Evolutionary conservation across 2,888 invertebrate genomes (phyloP).

Genomic region (Eilema caniola): DNA sequence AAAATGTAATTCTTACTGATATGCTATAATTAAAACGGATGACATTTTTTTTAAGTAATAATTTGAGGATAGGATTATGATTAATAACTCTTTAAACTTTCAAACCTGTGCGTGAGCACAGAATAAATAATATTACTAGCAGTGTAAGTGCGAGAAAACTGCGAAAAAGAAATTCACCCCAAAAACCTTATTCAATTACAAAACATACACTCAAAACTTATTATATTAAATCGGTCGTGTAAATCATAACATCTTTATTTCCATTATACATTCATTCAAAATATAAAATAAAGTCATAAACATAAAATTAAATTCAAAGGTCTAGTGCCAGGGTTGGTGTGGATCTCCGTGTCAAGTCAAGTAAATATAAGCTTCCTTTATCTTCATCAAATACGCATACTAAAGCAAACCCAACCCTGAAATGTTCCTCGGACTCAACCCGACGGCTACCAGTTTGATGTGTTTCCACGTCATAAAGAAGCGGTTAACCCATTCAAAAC

Average conservation of each 20-base stretch:
- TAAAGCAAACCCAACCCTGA: constrained; percentile 11
- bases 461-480: constrained; percentile 25
- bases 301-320: not conserved
- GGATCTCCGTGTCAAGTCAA: not conserved
- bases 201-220: too few species aligned
- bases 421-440: constrained; percentile 8
- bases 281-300: not conserved
- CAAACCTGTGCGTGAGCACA: too few species aligned
- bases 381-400: constrained; percentile 13
- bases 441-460: constrained; percentile 23
- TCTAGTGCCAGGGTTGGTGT: not conserved
- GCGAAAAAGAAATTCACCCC: too few species aligned
- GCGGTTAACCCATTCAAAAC: constrained; percentile 22
- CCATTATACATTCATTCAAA: not conserved
- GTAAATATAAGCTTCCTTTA: constrained; percentile 15
- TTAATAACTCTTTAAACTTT: too few species aligned
- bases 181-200: too few species aligned
- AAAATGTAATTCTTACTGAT: too few species aligned
- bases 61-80: too few species aligned
- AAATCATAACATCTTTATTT: not conserved
- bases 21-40: too few species aligned
- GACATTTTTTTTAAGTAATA: too few species aligned
- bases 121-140: too few species aligned
- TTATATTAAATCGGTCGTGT: too few species aligned
- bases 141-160: too few species aligned